Evolutionary conservation across 2,888 invertebrate species (phyloP).

Genomic region (Oxytorus armatus): DNA sequence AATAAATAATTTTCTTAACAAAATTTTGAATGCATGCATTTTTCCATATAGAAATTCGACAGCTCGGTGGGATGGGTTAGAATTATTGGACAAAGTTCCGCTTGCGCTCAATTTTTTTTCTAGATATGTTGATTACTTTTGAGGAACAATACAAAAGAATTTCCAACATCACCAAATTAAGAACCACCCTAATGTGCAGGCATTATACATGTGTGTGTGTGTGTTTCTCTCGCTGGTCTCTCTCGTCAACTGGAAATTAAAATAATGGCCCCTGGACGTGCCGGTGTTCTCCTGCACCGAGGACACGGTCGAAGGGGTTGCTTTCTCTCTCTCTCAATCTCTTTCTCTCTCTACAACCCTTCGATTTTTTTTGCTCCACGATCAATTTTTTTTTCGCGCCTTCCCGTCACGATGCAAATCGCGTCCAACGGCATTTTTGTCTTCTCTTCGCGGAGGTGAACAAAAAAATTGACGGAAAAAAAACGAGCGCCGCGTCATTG

Average conservation of each 20-base stretch:
- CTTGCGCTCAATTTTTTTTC: too few relatives aligned
- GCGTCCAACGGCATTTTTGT: constrained; percentile 79
- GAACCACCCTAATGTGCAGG: neutral
- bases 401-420: constrained; percentile 75
- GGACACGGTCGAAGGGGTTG: constrained; percentile 54
- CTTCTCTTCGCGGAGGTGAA: constrained; percentile 65
- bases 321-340: constrained; percentile 24
- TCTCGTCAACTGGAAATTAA: constrained; percentile 76
- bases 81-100: too few relatives aligned
- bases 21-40: too few relatives aligned
- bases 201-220: neutral
- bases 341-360: constrained; percentile 54
- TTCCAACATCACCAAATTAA: too few relatives aligned
- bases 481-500: constrained; percentile 69
- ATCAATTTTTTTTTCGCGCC: constrained; percentile 69
- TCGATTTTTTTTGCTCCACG: constrained; percentile 68
- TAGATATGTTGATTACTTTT: too few relatives aligned
- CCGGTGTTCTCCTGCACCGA: constrained; percentile 37
- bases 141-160: too few relatives aligned
- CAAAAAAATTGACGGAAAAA: constrained; percentile 62
- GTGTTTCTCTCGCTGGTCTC: constrained; percentile 48
- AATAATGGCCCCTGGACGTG: constrained; percentile 78
- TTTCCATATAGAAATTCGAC: too few relatives aligned
- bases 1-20: too few relatives aligned
- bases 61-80: too few relatives aligned